Base-by-base conservation (phyloP, 2,113 vertebrate species). In the Vireo altiloquus region DNA sequence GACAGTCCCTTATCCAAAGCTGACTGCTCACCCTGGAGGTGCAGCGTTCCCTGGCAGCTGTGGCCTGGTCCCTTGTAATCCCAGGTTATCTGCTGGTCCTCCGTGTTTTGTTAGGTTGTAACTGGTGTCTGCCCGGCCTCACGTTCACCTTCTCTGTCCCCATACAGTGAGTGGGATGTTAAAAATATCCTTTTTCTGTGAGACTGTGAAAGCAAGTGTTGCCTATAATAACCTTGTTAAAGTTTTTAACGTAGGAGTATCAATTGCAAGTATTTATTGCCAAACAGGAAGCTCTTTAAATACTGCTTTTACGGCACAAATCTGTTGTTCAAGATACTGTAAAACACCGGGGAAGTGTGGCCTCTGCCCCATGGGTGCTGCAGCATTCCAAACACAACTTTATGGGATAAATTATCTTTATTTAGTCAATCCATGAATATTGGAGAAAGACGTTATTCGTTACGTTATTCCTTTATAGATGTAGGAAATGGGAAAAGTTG, bases 1-100 rank as follows among this genome's bases (percentile, higher is more conserved):
- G 90, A 24, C 89, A 89, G 93, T 57, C 96, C 94, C 94, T 96
- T 91, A 37, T 23, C 52, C 83, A 54, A 85, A 52, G 47, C 47
- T 59, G 46, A 7, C 27, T 82, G 85, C 64, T 91, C 78, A 37
- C 33, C 53, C 66, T 66, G 74, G 35, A 90, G 84, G 35, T 87
- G 39, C 59, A 15, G 49, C 6, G 2, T 54, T 85, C 33, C 53
- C 74, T n/a, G 47, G n/a, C 31, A 59, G 68, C 66, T 5, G 0
- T 39, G 14, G 54, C 86, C 82, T 39, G 52, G 28, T 90, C 44
- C 2, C 39, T 39, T 59, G 59, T 37, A 65, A 14, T 87, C 90
- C 59, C 39, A 20, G 49, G 4, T 42, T 64, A 44, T 27, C 52
- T 24, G 54, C 57, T 59, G 52, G 8, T 47, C 22, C 31, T 87